Conservation (phyloP, 2,113 vertebrate species). For the Takifugu flavidus region DNA sequence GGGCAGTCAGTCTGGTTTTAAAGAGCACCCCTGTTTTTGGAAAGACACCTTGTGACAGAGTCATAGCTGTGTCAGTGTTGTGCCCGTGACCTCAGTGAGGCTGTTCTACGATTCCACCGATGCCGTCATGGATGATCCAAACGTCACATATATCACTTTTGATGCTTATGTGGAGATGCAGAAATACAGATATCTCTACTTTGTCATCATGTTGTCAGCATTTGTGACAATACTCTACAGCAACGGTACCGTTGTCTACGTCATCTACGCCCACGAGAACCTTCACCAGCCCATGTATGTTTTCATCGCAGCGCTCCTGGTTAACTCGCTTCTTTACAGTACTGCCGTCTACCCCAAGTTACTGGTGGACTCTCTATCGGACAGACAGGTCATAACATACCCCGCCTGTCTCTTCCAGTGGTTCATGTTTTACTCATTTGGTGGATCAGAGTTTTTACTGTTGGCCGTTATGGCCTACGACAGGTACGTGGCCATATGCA, state of each 20-base stretch:
- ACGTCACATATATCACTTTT: conserved; percentile 29
- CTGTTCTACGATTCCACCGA: too few species aligned
- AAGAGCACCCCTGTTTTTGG: too few species aligned
- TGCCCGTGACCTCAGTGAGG: too few species aligned
- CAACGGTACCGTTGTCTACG: conserved; percentile 26
- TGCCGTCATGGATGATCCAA: background rate
- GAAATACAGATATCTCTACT: conserved; percentile 40
- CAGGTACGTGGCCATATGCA: conserved; percentile 52
- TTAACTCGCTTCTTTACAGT: conserved; percentile 41
- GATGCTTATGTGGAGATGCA: conserved; percentile 24
- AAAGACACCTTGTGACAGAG: too few species aligned
- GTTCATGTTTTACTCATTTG: conserved; percentile 13
- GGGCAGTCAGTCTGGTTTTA: too few species aligned
- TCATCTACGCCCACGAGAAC: conserved; percentile 18
- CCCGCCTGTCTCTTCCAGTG: conserved; percentile 25
- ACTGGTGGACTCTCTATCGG: conserved; percentile 37
- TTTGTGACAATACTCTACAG: conserved; percentile 28
- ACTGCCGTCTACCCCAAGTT: conserved; percentile 35
- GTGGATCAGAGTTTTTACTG: conserved; percentile 27
- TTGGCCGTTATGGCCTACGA: conserved; percentile 46
- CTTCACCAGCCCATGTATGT: conserved; percentile 52
- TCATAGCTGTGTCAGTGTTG: too few species aligned
- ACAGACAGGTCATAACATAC: conserved; percentile 21
- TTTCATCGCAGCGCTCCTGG: conserved; percentile 43
- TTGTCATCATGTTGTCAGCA: conserved; percentile 15